Evolutionary conservation across 2,797 vertebrate genomes (phyloP).

Genomic region (Chrysocyon brachyurus): DNA sequence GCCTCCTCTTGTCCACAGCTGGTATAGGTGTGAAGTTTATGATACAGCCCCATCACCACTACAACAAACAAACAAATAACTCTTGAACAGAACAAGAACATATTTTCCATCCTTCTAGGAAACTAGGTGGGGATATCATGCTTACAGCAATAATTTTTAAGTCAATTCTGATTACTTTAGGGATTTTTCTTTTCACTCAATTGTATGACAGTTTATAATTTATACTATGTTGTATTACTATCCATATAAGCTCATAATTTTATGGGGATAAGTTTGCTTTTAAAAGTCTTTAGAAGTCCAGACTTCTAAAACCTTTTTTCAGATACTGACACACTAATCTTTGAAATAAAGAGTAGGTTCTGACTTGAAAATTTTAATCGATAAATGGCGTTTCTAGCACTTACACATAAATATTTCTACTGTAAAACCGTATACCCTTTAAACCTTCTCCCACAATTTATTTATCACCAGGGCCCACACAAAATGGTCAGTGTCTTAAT

Average conservation of each 20-base stretch:
- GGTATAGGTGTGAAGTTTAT: background rate
- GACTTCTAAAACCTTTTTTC: slow-evolving; percentile 28
- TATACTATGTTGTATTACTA: background rate
- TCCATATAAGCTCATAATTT: background rate
- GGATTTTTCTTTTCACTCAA: slow-evolving; percentile 33
- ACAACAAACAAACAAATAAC: background rate
- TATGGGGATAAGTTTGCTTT: background rate
- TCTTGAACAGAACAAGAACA: background rate
- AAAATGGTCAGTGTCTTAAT: slow-evolving; percentile 83
- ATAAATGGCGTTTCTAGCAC: background rate
- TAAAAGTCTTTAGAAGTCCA: background rate
- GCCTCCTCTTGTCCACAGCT: background rate
- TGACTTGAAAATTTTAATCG: slow-evolving; percentile 28
- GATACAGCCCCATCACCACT: background rate
- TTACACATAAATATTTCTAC: background rate
- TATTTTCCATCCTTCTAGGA: background rate
- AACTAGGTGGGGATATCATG: background rate
- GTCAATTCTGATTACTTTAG: background rate
- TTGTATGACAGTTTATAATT: background rate
- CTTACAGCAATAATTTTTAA: background rate
- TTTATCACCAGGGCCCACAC: slow-evolving; percentile 82
- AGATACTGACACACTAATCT: background rate
- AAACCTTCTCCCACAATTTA: slow-evolving; percentile 53
- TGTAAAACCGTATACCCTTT: slow-evolving; percentile 52
- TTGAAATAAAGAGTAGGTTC: slow-evolving; percentile 28